Evolutionary conservation across 1,140 invertebrate species (phyloP), one percentile per base, ranked within the genome.

Genomic region (Zeugodacus cucurbitae): DNA sequence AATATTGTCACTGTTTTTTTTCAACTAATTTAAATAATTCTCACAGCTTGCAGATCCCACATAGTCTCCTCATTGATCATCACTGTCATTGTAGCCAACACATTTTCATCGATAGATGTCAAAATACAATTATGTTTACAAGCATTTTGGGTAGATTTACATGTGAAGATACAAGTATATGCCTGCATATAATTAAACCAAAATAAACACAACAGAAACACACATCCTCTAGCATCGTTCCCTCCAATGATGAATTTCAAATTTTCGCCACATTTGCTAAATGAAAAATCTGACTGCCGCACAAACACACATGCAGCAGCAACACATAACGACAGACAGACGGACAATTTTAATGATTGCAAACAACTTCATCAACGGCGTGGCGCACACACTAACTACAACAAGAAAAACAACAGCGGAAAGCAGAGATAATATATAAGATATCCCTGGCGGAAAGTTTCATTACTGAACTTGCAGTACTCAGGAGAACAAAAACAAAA

Each of bases 361-460:
- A 90, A 92, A 91, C 85, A 86, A 86, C 74, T 82, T 82, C 74
- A 82, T 82, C 41, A 82, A 29, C 74, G 74, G 74, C 22, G 20
- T 2, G 11, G n/a, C 20, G 22, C n/a, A 82, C 74, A 29, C 26
- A 14, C 17, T 11, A 48, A 29, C 44, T 48, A 82, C 37, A 82
- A 54, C 37, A 82, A n/a, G n/a, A n/a, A n/a, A n/a, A n/a, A n/a
- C n/a, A n/a, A n/a, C n/a, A n/a, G n/a, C n/a, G n/a, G n/a, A n/a
- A n/a, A n/a, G n/a, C n/a, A n/a, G n/a, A n/a, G n/a, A n/a, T n/a
- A n/a, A n/a, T n/a, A n/a, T n/a, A n/a, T n/a, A n/a, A n/a, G n/a
- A n/a, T n/a, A n/a, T n/a, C n/a, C n/a, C n/a, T n/a, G n/a, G 10
- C 34, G 26, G 26, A 14, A 22, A 82, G 74, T 17, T 26, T 70